A percentile compares a stretch with the other conserved stretches of the same genome.
These are phyloP conservation scores for Barbus barbus DNA, from an alignment of 2,113 vertebrate species.

Conservation along the genomic window DNA sequence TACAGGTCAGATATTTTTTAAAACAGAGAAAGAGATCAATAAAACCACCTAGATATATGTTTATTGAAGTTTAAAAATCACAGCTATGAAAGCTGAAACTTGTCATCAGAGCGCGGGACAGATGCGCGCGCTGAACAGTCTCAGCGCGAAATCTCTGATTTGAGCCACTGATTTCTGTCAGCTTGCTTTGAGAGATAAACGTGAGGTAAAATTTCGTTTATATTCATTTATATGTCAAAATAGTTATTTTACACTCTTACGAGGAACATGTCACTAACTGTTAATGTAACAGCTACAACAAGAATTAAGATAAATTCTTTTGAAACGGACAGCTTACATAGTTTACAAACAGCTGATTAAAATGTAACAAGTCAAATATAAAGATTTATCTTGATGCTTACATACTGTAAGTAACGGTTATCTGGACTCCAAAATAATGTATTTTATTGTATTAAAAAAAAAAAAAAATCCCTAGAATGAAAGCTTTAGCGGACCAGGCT, in stretches of 20 bases:
- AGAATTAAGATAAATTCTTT: not conserved
- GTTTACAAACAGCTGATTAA: not conserved
- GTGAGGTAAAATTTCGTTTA: not conserved
- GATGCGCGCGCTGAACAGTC: not conserved
- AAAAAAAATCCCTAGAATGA: no score
- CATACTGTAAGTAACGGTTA: not conserved
- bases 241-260: not conserved
- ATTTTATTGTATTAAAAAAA: no score
- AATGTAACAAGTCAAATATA: not conserved
- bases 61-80: not conserved
- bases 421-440: not conserved
- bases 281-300: not conserved
- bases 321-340: not conserved
- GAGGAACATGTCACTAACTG: not conserved
- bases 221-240: not conserved
- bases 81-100: not conserved
- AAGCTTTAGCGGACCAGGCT: slow-evolving; percentile 86
- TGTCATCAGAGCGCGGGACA: not conserved
- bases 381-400: not conserved
- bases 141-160: not conserved
- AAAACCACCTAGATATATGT: not conserved
- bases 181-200: not conserved
- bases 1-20: not conserved
- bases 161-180: not conserved
- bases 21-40: not conserved